Conservation (phyloP, 2,113 vertebrate species). For the Archilochus colubris region DNA sequence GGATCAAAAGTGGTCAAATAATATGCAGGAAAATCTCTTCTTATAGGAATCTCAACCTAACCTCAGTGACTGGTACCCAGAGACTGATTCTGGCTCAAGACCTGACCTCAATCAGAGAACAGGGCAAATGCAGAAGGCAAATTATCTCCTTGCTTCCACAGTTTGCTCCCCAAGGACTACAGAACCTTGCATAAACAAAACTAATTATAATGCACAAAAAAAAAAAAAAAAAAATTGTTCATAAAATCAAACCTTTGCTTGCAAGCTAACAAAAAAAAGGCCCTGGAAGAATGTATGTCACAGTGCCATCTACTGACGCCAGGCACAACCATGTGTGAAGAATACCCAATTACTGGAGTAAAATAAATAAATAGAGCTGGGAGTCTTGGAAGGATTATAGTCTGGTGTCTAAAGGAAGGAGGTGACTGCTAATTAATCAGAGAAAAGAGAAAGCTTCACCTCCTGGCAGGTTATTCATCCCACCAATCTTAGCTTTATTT, state of each 20-base stretch:
- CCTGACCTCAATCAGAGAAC: conserved; percentile 65
- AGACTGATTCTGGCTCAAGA: conserved; percentile 54
- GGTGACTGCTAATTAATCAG: conserved; percentile 37
- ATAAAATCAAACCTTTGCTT: conserved; percentile 5
- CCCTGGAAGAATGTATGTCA: conserved; percentile 48
- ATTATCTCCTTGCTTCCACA: conserved; percentile 62
- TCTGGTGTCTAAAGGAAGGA: conserved; percentile 2
- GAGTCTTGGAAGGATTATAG: conserved; percentile 11
- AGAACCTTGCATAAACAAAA: conserved; percentile 70
- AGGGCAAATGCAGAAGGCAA: conserved; percentile 45
- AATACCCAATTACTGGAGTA: neutral
- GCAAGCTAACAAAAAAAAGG: conserved; percentile 22
- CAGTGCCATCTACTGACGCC: conserved; percentile 71
- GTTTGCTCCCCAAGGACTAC: conserved; percentile 60
- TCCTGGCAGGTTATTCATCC: conserved; percentile 16
- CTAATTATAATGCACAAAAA: conserved; percentile 54
- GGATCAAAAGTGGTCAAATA: neutral
- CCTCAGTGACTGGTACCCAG: conserved; percentile 52
- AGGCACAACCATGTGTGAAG: neutral
- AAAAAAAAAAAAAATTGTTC: neutral
- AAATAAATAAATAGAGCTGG: conserved; percentile 30
- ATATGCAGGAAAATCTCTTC: conserved; percentile 39
- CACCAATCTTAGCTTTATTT: neutral
- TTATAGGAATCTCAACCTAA: conserved; percentile 7
- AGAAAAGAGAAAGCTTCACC: conserved; percentile 27